Evolutionary conservation across 1,140 invertebrate species (phyloP).

Genomic region (Hormaphis cornu): DNA sequence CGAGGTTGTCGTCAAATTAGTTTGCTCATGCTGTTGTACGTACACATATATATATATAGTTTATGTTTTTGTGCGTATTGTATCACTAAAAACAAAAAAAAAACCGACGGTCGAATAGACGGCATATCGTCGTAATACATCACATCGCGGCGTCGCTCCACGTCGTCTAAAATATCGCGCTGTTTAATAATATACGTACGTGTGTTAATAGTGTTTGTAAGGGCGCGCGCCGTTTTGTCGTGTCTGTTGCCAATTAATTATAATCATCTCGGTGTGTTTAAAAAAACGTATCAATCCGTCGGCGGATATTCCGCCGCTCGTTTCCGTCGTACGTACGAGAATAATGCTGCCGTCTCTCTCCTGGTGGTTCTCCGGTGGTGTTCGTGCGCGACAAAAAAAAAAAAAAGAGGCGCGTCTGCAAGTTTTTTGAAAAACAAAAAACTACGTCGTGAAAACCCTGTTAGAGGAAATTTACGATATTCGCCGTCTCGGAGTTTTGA

Average conservation of each 20-base stretch:
- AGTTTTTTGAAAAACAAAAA: too few species aligned
- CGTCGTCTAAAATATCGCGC: background rate
- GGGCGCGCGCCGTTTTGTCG: background rate
- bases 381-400: too few species aligned
- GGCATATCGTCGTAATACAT: background rate
- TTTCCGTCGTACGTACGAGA: background rate
- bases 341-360: too few species aligned
- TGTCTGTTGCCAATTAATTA: slow-evolving; percentile 13
- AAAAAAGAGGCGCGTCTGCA: too few species aligned
- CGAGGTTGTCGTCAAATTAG: slow-evolving; percentile 18
- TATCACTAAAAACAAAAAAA: background rate
- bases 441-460: too few species aligned
- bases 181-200: background rate
- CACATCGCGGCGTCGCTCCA: background rate
- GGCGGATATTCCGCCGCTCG: background rate
- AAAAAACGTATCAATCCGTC: slow-evolving; percentile 10
- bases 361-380: too few species aligned
- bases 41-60: too few species aligned
- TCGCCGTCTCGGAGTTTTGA: too few species aligned
- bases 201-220: too few species aligned
- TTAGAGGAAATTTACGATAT: too few species aligned
- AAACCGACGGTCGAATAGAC: background rate
- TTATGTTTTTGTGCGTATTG: background rate
- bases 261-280: slow-evolving; percentile 10
- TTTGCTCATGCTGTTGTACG: background rate